Evolutionary conservation across 2,113 vertebrate genomes (phyloP), one percentile per base, ranked within the genome.

Genomic region (Antechinus stuartii): DNA sequence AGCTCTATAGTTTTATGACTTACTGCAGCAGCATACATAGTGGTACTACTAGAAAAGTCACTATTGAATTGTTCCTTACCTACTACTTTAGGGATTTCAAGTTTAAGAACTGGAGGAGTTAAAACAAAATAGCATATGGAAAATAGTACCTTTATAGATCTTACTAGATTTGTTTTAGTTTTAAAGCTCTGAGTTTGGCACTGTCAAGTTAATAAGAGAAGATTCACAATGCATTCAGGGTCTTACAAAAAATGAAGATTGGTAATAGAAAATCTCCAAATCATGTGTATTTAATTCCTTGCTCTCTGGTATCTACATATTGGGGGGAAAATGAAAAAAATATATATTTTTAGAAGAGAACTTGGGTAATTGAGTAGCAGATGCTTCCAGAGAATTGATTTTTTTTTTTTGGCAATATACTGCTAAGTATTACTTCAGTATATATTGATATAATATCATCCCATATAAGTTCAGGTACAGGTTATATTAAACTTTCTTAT

Each of bases 371-470:
- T 46, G 92, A 84, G 26, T 25, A 54, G 8, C 91, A 92, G 19
- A 6, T 47, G 16, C 90, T 92, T 47, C 49, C 91, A 94, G 92
- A 93, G 96, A 93, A 97, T 11, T 92, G 35, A 91, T 91, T 96
- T 93, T 24, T 92, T 93, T n/a, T 91, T 96, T 93, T n/a, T 92
- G 93, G 46, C 92, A 56, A 90, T 68, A 54, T 12, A 92, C 54
- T 26, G 25, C 16, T 50, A 54, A 90, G 24, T 52, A 52, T 52
- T 52, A 52, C 24, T 91, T 23, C 84, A 4, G 92, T 92, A 14
- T 56, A 93, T 25, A 57, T 24, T 90, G 91, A 11, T 52, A 35
- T 84, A 52, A 49, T 76, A 54, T 54, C 90, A 91, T 8, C 55
- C 90, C 76, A 54, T 96, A 24, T 52, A 93, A 84, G 30, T 76